These are phyloP conservation scores for Ptyas mucosa DNA, from an alignment of 2,113 vertebrate species.

Conservation along the genomic window DNA sequence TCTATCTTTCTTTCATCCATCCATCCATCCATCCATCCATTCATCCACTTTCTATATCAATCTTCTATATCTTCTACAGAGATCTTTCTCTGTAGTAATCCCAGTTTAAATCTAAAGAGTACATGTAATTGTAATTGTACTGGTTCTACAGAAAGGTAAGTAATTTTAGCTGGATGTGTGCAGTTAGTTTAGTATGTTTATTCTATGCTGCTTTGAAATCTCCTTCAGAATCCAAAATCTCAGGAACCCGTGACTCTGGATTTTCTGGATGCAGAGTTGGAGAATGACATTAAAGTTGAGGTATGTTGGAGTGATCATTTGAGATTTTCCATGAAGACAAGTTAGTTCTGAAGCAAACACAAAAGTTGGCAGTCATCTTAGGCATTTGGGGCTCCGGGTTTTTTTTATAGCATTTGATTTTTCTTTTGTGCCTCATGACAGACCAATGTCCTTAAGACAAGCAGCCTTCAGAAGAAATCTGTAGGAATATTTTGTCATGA, in stretches of 20 bases:
- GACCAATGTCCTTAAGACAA: background rate
- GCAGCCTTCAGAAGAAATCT: background rate
- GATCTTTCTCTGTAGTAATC: conserved; percentile 15
- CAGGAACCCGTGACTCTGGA: conserved; percentile 97
- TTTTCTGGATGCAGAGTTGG: conserved; percentile 93
- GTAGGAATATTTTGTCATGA: background rate
- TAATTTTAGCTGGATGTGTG: conserved; percentile 31
- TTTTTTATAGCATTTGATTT: background rate
- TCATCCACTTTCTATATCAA: background rate
- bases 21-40: too few relatives aligned
- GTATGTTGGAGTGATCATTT: conserved; percentile 62
- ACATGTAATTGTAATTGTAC: background rate
- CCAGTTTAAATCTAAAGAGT: conserved; percentile 34
- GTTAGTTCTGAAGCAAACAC: background rate
- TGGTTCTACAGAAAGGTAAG: conserved; percentile 46
- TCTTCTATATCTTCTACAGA: background rate
- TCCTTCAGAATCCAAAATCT: conserved; percentile 93
- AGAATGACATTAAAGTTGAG: conserved; percentile 97
- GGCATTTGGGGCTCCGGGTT: background rate
- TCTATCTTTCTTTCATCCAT: too few relatives aligned
- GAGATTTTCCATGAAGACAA: too few relatives aligned
- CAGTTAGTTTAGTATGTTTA: conserved; percentile 42
- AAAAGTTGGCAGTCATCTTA: background rate
- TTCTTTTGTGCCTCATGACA: background rate
- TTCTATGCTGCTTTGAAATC: conserved; percentile 48